Evolutionary conservation across 2,888 invertebrate species (phyloP), one percentile per base, ranked within the genome.

Genomic region (Boloria selene): DNA sequence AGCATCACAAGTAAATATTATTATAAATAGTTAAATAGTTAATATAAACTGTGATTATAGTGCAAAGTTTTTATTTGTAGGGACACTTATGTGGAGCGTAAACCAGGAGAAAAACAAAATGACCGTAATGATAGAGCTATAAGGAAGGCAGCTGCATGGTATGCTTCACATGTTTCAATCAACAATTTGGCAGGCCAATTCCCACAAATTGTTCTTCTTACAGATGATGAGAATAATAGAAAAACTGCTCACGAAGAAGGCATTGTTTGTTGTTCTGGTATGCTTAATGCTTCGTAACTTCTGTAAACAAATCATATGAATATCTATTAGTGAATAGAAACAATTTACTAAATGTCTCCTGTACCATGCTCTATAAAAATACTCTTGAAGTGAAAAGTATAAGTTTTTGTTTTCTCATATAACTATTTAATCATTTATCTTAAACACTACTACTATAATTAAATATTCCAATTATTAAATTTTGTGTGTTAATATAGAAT

Each of bases 121-220:
- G 98, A 98, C 82, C 94, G 98, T 70, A 98, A 98, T 91, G 98
- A 98, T 81, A 92, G 98, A 75, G 97, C 98, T 10, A 98, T 99
- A 72, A 93, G 98, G 54, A 90, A 93, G 72, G 96, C 97, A 1
- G 93, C 95, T 0, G 88, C 93, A 17, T 99, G 98, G 98, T 98
- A 98, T 77, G 94, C 95, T 66, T 80, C 93, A 0, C 98, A 99
- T 84, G 84, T 97, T 64, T 85, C 85, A 18, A 80, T 79, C 2
- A 85, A 86, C 45, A 79, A 81, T 61, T 71, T 79, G 0, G 75
- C 70, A 0, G 81, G 82, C 1, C 70, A 76, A 14, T 77, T 87
- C 22, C 93, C 96, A 0, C 93, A 94, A 67, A 94, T 96, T 61
- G 92, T 98, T 16, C 90, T 98, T 22, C 85, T 98, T 7, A 97